Percentiles rank a stretch among this genome's conserved stretches.
phyloP scores from a whole-genome alignment of 2,888 invertebrate genomes.

The Octodonta nipae region DNA sequence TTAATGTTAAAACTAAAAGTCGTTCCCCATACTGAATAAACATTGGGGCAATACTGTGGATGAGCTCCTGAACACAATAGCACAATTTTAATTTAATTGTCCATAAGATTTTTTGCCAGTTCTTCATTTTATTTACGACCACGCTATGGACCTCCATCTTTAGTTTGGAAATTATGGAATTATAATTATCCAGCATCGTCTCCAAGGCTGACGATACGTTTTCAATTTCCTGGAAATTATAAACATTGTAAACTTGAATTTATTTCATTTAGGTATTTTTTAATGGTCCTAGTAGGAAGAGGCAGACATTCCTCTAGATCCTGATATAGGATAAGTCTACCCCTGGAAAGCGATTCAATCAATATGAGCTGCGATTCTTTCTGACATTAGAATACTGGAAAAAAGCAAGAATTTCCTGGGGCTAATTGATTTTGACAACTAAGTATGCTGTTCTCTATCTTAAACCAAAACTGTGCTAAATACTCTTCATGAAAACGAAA shows the following conservation, averaged over 20 bases:
- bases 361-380: too few species aligned
- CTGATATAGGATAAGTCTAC: too few species aligned
- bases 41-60: slow-evolving; percentile 41
- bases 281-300: slow-evolving; percentile 3
- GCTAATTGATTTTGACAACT: too few species aligned
- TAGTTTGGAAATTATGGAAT: slow-evolving; percentile 40
- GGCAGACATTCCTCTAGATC: too few species aligned
- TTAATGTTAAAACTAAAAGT: slow-evolving; percentile 43
- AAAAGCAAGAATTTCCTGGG: too few species aligned
- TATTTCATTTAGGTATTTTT: not conserved
- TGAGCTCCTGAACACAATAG: slow-evolving; percentile 42
- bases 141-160: slow-evolving; percentile 20
- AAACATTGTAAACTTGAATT: not conserved
- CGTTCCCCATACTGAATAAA: slow-evolving; percentile 46
- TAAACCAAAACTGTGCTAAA: too few species aligned
- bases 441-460: too few species aligned
- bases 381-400: too few species aligned
- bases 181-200: slow-evolving; percentile 41
- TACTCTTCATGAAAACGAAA: too few species aligned
- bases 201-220: slow-evolving; percentile 42
- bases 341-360: too few species aligned
- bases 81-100: slow-evolving; percentile 42
- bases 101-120: slow-evolving; percentile 42
- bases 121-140: slow-evolving; percentile 36
- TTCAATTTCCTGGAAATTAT: slow-evolving; percentile 42